Evolutionary conservation across 2,797 vertebrate genomes (phyloP), one percentile per base, ranked within the genome.

Genomic region (Sebastes jordani): DNA sequence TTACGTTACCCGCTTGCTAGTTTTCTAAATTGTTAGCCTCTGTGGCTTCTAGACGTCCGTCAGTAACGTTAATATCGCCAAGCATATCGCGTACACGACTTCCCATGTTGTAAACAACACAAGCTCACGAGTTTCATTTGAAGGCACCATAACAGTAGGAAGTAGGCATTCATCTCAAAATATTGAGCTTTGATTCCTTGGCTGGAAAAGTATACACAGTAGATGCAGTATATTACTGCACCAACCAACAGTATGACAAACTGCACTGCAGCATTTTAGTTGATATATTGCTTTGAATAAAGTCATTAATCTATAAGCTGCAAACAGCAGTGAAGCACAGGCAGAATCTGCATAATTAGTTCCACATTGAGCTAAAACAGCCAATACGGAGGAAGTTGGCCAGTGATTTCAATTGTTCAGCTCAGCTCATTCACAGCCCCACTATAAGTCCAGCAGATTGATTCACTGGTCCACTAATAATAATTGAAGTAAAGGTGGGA

Each of bases 401-500:
- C 30, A 72, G 11, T 27, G 29, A 65, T 76, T 87, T 81, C 25
- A 81, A 74, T 67, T 58, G 75, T 72, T 30, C 64, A 73, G 81
- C 49, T 80, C 78, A 68, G 76, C 79, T 87, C 61, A 69, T 66
- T 77, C 74, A 64, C 27, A 74, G 75, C 75, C 34, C 34, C 62
- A 63, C 61, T 29, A 25, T n/a, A 22, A 71, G 63, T 14, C 32
- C 34, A 71, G 38, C 16, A 20, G 5, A 84, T 38, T 49, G 80
- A 88, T 85, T 81, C 65, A 88, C 42, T 74, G 73, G 52, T 84
- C 78, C 73, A 64, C 52, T 81, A 62, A 71, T 71, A 78, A 78
- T 63, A 59, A 74, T 9, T 81, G n/a, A 85, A 60, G 54, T 4
- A 20, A 30, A 72, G 63, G 32, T 14, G 61, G 71, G n/a, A n/a